These are phyloP conservation scores for Ivindomyrus marchei DNA, from an alignment of 2,113 vertebrate genomes.

Conservation along the genomic window DNA sequence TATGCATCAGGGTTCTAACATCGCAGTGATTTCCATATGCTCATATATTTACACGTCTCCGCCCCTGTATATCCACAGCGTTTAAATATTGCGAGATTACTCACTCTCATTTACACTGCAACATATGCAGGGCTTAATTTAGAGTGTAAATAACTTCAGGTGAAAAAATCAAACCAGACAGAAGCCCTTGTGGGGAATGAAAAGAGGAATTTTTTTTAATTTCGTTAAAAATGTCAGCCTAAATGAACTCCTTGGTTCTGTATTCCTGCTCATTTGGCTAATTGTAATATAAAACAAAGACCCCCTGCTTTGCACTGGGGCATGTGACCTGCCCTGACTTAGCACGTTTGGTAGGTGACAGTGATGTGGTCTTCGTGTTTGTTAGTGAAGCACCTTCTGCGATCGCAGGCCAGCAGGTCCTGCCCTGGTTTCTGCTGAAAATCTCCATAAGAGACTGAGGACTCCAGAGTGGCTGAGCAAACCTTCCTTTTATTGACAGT, in stretches of 20 bases:
- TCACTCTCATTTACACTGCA: not conserved
- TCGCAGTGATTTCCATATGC: not conserved
- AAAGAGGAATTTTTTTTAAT: not conserved
- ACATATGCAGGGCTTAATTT: not conserved
- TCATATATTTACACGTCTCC: not conserved
- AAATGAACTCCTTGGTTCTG: not conserved
- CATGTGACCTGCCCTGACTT: slow-evolving; percentile 12
- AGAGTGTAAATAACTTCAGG: not conserved
- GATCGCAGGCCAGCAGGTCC: not conserved
- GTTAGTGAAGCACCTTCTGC: not conserved
- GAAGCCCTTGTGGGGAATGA: not conserved
- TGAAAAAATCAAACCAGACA: not conserved
- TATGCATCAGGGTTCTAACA: not conserved
- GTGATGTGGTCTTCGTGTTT: slow-evolving; percentile 1
- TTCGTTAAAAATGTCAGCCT: not conserved
- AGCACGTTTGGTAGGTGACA: slow-evolving; percentile 23
- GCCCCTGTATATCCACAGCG: not conserved
- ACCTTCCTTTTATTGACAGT: not conserved
- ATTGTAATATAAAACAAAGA: not conserved
- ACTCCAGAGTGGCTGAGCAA: not conserved
- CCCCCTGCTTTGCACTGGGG: not conserved
- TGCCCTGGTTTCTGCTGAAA: not conserved
- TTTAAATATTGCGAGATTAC: not conserved
- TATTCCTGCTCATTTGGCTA: not conserved
- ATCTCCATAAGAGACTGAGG: not conserved